A percentile compares a stretch with the other conserved stretches of the same genome.
Evolutionary conservation across 1,140 invertebrate species (phyloP).

Genomic region (Notospermus geniculatus): DNA sequence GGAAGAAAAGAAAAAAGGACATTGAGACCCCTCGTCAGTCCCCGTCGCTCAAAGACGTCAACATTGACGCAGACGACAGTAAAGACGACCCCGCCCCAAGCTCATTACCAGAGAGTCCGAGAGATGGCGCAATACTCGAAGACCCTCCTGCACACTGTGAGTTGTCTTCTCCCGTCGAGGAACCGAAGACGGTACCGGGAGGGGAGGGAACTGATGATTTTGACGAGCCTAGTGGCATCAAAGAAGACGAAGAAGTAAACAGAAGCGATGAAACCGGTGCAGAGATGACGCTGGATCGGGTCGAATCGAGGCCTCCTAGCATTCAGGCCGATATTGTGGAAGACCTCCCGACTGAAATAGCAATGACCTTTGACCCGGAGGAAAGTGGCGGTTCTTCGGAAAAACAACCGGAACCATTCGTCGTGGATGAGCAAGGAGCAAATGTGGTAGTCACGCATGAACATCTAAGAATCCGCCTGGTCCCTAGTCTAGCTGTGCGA

Average conservation of each 20-base stretch:
- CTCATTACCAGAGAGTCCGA: neutral
- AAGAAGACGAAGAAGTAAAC: no score
- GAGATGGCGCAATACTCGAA: neutral
- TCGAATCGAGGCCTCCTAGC: no score
- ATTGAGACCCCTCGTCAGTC: neutral
- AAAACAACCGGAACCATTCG: neutral
- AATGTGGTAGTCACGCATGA: neutral
- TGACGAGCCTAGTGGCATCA: no score
- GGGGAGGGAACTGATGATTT: no score
- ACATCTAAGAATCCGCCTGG: neutral
- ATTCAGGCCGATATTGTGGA: neutral
- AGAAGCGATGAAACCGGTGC: no score
- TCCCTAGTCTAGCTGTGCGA: neutral
- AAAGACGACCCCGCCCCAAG: neutral
- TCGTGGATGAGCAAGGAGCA: neutral
- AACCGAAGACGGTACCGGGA: no score
- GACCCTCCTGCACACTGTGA: no score
- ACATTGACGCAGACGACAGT: neutral
- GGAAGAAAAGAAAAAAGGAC: neutral
- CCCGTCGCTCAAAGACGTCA: neutral
- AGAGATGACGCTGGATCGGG: no score
- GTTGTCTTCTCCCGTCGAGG: no score
- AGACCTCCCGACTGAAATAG: neutral
- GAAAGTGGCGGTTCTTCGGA: neutral
- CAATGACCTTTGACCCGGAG: neutral